Conservation (phyloP, 2,888 invertebrate genomes). For the Euzetes globulus region DNA sequence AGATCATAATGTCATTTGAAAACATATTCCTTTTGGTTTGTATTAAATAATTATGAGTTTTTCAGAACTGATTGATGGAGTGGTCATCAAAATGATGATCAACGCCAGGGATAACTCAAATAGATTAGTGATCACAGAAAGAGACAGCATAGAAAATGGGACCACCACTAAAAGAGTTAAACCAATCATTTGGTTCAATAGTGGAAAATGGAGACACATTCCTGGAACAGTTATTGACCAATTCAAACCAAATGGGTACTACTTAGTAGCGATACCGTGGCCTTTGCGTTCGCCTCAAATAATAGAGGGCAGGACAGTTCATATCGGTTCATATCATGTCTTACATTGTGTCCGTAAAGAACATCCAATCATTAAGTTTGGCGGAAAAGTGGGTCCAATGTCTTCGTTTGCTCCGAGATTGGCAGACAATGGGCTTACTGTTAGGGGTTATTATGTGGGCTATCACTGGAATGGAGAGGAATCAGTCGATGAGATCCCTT, state of each 20-base stretch:
- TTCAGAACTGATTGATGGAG: neutral
- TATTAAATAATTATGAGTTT: neutral
- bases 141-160: neutral
- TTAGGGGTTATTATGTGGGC: conserved; percentile 17
- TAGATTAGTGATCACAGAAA: neutral
- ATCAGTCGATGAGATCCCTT: neutral
- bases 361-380: neutral
- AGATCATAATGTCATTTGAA: too few relatives aligned
- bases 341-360: conserved; percentile 25
- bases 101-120: neutral
- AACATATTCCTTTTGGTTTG: neutral
- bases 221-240: neutral
- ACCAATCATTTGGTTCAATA: conserved; percentile 9
- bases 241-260: conserved; percentile 8
- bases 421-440: neutral
- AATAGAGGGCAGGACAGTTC: neutral
- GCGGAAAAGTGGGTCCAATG: conserved; percentile 12
- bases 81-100: conserved; percentile 20
- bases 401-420: conserved; percentile 22
- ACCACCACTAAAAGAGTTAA: neutral
- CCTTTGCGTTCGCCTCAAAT: neutral
- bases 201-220: neutral
- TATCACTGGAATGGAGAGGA: conserved; percentile 26
- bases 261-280: conserved; percentile 9
- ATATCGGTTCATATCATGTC: neutral